Evolutionary conservation across 2,888 invertebrate species (phyloP).

Genomic region (Ichneumon xanthorius): DNA sequence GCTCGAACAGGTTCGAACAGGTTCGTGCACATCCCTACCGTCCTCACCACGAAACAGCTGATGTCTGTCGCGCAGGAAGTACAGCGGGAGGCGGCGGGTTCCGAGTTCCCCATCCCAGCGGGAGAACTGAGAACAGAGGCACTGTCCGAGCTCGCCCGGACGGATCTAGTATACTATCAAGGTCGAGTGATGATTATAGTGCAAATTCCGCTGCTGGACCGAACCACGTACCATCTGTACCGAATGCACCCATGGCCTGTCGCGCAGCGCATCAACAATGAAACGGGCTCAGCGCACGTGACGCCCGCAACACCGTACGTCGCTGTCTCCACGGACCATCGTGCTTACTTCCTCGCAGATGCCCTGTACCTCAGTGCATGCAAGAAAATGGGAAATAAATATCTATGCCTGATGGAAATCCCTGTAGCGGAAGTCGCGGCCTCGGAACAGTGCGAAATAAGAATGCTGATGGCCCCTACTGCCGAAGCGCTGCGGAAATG

Average conservation of each 20-base stretch:
- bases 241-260: slow-evolving; percentile 3
- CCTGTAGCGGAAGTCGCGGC: too few relatives aligned
- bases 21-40: too few relatives aligned
- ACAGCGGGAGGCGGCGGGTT: background rate
- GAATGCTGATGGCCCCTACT: too few relatives aligned
- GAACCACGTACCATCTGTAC: slow-evolving; percentile 1
- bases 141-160: background rate
- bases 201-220: slow-evolving; percentile 12
- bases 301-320: background rate
- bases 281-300: background rate
- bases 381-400: background rate
- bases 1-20: too few relatives aligned
- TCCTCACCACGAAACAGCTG: background rate
- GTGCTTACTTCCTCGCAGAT: background rate
- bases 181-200: background rate
- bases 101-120: background rate
- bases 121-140: background rate
- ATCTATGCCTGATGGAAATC: too few relatives aligned
- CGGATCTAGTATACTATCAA: slow-evolving; percentile 9
- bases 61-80: background rate
- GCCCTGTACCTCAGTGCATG: background rate
- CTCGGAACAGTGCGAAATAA: too few relatives aligned
- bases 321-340: background rate
- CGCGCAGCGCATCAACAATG: background rate
- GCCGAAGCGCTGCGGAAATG: too few relatives aligned